phyloP scores from a whole-genome alignment of 2,113 vertebrate species.

The Pseudolaguvia tuberculata region DNA sequence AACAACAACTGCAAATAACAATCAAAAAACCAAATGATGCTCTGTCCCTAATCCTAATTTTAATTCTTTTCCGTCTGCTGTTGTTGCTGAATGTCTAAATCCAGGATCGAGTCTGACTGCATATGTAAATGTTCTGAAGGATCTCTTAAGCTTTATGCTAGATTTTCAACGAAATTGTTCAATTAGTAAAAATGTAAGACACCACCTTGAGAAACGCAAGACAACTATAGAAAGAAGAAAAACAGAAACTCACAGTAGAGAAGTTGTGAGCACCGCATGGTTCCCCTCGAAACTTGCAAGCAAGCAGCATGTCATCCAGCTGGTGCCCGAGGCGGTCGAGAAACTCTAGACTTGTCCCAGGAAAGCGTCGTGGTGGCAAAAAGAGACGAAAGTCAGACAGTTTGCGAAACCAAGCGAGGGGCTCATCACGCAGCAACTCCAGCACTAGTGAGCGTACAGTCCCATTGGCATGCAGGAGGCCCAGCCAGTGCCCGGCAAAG shows the following conservation, averaged over 20 bases:
- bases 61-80: neutral
- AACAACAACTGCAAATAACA: rapidly evolving
- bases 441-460: constrained; percentile 83
- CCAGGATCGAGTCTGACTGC: neutral
- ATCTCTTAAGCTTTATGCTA: neutral
- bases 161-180: neutral
- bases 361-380: constrained; percentile 90
- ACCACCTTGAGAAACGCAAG: neutral
- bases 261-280: constrained; percentile 93
- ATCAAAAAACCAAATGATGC: neutral
- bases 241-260: constrained; percentile 84
- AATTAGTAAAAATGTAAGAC: neutral
- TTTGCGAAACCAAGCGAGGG: constrained; percentile 88
- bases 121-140: neutral
- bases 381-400: constrained; percentile 94
- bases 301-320: constrained; percentile 95
- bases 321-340: constrained; percentile 95
- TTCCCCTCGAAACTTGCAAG: constrained; percentile 94
- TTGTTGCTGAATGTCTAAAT: neutral
- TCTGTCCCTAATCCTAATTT: neutral
- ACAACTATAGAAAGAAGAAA: neutral
- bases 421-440: constrained; percentile 85
- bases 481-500: constrained; percentile 93
- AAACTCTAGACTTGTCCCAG: constrained; percentile 92
- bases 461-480: constrained; percentile 85